phyloP scores from a whole-genome alignment of 2,888 invertebrate genomes.

The Eupithecia centaureata region DNA sequence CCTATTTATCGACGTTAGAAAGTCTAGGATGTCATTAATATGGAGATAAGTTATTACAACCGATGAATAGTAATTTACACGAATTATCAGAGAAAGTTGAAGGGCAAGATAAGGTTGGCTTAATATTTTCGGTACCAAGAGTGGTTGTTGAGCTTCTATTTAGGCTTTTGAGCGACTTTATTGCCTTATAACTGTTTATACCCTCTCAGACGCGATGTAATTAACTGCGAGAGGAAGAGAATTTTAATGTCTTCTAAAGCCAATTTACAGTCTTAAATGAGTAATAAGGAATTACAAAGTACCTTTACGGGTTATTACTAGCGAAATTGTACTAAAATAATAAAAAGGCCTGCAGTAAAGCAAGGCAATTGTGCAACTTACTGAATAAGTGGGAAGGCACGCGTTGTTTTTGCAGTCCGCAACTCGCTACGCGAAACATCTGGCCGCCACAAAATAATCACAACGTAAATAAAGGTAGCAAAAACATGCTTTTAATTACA shows the following conservation, averaged over 20 bases:
- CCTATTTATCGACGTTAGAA: slow-evolving; percentile 70
- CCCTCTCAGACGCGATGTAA: slow-evolving; percentile 1
- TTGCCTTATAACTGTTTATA: slow-evolving; percentile 24
- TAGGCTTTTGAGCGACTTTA: slow-evolving; percentile 32
- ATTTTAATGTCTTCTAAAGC: slow-evolving; percentile 17
- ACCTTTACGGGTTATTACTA: slow-evolving; percentile 6
- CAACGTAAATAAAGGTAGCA: slow-evolving; percentile 44
- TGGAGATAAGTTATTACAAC: slow-evolving; percentile 77
- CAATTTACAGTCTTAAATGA: slow-evolving; percentile 16
- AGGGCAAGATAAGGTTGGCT: slow-evolving; percentile 54
- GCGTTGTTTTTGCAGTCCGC: slow-evolving; percentile 64
- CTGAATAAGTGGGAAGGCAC: slow-evolving; percentile 65
- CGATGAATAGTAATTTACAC: slow-evolving; percentile 65
- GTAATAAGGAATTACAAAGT: slow-evolving; percentile 10
- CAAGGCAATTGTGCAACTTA: slow-evolving; percentile 64
- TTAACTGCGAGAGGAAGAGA: background rate
- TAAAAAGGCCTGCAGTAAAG: slow-evolving; percentile 25
- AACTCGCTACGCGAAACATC: slow-evolving; percentile 56
- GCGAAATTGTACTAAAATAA: slow-evolving; percentile 14
- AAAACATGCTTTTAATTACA: slow-evolving; percentile 71
- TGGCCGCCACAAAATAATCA: slow-evolving; percentile 45
- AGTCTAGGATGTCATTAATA: slow-evolving; percentile 80
- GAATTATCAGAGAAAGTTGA: slow-evolving; percentile 77
- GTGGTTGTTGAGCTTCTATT: background rate
- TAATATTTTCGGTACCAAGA: slow-evolving; percentile 34